phyloP scores from a whole-genome alignment of 1,140 invertebrate genomes.

The Galendromus occidentalis region DNA sequence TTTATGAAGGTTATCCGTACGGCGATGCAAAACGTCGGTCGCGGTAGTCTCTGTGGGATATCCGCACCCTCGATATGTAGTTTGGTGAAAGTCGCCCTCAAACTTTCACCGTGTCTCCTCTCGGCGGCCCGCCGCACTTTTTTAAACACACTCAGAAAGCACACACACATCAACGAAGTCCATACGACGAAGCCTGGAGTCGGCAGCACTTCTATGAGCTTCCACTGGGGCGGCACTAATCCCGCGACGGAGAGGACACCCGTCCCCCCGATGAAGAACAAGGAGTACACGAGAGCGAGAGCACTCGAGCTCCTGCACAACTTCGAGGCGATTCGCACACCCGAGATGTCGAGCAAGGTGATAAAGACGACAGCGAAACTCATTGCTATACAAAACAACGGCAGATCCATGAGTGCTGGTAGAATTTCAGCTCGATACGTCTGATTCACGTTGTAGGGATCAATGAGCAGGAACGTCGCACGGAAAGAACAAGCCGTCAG shows the following conservation, averaged over 20 bases:
- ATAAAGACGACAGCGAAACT: conserved; percentile 63
- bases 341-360: conserved; percentile 50
- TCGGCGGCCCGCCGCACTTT: conserved; percentile 29
- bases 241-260: conserved; percentile 49
- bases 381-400: conserved; percentile 58
- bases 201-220: conserved; percentile 26
- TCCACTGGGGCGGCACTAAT: conserved; percentile 14
- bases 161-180: conserved; percentile 47
- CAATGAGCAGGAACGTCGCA: conserved; percentile 65
- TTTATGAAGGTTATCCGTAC: conserved; percentile 66
- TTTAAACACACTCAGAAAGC: conserved; percentile 59
- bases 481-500: conserved; percentile 54
- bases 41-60: conserved; percentile 22
- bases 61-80: conserved; percentile 22
- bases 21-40: conserved; percentile 41
- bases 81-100: conserved; percentile 26
- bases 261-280: conserved; percentile 54
- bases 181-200: conserved; percentile 44
- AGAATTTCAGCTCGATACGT: conserved; percentile 55
- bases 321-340: conserved; percentile 24
- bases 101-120: conserved; percentile 27
- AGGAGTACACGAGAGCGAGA: conserved; percentile 47
- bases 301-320: conserved; percentile 42
- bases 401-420: conserved; percentile 55
- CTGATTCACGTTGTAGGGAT: conserved; percentile 61